Evolutionary conservation across 2,888 invertebrate species (phyloP), one percentile per base, ranked within the genome.

Genomic region (Volucella inflata): DNA sequence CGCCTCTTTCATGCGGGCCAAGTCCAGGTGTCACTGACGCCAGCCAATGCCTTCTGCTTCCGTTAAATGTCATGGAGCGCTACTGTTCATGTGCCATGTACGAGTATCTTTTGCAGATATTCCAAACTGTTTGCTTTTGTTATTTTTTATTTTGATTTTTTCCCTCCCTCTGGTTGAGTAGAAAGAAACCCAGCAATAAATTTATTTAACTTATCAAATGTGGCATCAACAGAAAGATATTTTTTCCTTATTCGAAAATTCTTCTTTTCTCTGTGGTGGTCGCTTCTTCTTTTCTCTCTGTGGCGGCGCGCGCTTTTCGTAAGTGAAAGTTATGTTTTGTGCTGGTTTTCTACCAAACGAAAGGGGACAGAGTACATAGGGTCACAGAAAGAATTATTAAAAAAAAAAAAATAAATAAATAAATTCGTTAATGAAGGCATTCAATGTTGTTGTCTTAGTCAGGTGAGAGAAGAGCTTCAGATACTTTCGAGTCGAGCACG

Each of bases 321-420:
- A 83, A 83, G 83, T 83, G 83, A 83, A 83, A 83, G 83, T 83
- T 78, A 70, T 68, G 42, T n/a, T 65, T 44, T 67, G 53, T 46
- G 68, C 36, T 68, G 60, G 62, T 50, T 65, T 50, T 59, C 40
- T 12, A 30, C 14, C 40, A 17, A n/a, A 36, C 30, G 42, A 21
- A 17, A 38, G 53, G 42, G 48, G 16, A 17, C 36, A 53, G 12
- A n/a, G 40, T 36, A 14, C 68, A 42, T 68, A 70, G 62, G 70
- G 70, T 77, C 62, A 70, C 51, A 77, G 53, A 53, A 46, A 40
- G 9, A 68, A 68, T 65, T 65, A 62, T 14, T 44, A n/a, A 17
- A n/a, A 38, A 46, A 57, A 42, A 16, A 16, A 50, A 50, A 42
- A 53, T 11, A 44, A 10, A 44, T 21, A 21, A 30, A 30, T 30